Evolutionary conservation across 64 coral and sea anemone genomes (phyloP), one percentile per base, ranked within the genome.

Genomic region (Pocillopora damicornis): DNA sequence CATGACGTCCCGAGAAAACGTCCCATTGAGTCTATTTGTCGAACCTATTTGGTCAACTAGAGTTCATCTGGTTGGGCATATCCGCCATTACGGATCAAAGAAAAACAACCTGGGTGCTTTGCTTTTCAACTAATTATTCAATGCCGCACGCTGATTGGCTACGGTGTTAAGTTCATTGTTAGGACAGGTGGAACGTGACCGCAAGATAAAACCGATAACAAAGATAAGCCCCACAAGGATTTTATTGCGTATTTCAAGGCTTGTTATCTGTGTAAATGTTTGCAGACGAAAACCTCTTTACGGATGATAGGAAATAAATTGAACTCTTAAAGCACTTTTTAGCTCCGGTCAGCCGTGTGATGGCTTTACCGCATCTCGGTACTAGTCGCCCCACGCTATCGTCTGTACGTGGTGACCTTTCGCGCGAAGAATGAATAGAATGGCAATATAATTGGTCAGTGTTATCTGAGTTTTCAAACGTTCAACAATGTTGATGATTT

Each of bases 111-210:
- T 85, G 81, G 81, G 65, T 85, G 81, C 68, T 85, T 85, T 72
- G 81, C 81, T 73, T 71, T 85, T 67, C 63, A 85, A 68, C 78
- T 88, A 91, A 91, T 95, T 91, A 88, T 90, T 73, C 59, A 73
- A 88, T 23, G 65, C 76, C 26, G 80, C 3, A 4, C 61, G 51
- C 15, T 87, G 92, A 94, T 94, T 94, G 92, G 87, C 15, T 75
- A 2, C 20, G 10, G 51, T 79, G 63, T 74, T 38, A 79, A 76
- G 85, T 83, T 66, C 72, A 90, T 89, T 94, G 80, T 90, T 86
- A 80, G 66, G 88, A 58, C 94, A 97, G 94, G 94, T 97, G 94
- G 86, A 93, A 97, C 88, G 94, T 97, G 94, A 97, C 91, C 85
- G 87, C 89, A 73, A 77, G 84, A 90, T 90, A 68, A 73, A 82